phyloP scores from a whole-genome alignment of 1,140 invertebrate species.

The Cyclina sinensis region DNA sequence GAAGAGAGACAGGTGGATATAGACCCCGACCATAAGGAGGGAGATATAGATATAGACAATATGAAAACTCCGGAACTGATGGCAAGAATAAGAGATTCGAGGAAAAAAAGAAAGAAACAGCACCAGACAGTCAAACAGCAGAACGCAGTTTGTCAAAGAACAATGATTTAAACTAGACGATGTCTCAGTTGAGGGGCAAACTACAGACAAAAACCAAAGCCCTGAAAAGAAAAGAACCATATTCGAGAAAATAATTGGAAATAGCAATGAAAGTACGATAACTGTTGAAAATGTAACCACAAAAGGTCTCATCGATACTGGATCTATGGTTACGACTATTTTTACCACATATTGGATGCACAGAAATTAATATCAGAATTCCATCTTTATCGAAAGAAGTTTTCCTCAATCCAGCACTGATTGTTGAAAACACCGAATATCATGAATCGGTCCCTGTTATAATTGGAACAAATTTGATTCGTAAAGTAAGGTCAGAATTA shows the following conservation, averaged over 20 bases:
- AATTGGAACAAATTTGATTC: conserved; percentile 2
- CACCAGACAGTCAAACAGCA: too few species aligned
- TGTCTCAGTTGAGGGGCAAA: neutral
- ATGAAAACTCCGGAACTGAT: too few species aligned
- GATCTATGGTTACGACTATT: conserved; percentile 3
- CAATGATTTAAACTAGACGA: conserved; percentile 13
- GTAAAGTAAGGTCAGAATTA: neutral
- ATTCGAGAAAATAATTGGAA: neutral
- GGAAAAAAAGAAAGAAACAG: too few species aligned
- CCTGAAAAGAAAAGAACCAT: neutral
- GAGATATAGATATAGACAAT: too few species aligned
- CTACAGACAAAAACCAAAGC: neutral
- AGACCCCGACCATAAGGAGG: too few species aligned
- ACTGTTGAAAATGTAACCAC: neutral
- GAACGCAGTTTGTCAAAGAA: too few species aligned
- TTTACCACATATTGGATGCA: neutral
- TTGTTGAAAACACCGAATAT: neutral
- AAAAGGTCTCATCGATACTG: neutral
- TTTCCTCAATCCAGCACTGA: neutral
- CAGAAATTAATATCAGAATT: neutral
- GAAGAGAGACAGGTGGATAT: too few species aligned
- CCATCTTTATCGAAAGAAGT: neutral
- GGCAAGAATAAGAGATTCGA: too few species aligned
- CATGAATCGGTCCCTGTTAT: neutral
- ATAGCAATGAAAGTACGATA: neutral